Conservation (phyloP, 2,888 invertebrate genomes). For the Spodoptera picta region DNA sequence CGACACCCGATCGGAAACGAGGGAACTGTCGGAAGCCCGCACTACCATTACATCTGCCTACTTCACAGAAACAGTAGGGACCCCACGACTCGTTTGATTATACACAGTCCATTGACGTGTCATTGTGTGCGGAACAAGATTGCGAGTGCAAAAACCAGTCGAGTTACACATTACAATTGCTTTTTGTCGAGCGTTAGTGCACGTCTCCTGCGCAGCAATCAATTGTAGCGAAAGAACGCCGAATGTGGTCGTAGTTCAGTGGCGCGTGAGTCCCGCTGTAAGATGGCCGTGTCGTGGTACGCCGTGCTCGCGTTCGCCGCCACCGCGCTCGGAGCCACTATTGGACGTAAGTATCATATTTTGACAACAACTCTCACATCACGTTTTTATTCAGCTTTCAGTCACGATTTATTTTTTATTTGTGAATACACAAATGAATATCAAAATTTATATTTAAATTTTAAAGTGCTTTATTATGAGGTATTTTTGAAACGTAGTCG, state of each 20-base stretch:
- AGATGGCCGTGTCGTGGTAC: slow-evolving; percentile 82
- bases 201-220: slow-evolving; percentile 68
- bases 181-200: slow-evolving; percentile 12
- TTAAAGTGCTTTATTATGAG: too few species aligned
- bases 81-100: slow-evolving; percentile 45
- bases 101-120: slow-evolving; percentile 53
- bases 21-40: slow-evolving; percentile 77
- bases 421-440: background rate
- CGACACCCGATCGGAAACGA: slow-evolving; percentile 72
- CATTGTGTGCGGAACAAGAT: background rate
- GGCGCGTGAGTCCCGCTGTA: slow-evolving; percentile 75
- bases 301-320: slow-evolving; percentile 77
- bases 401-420: background rate
- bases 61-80: slow-evolving; percentile 36
- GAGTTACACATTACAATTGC: slow-evolving; percentile 15
- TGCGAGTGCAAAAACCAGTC: slow-evolving; percentile 7
- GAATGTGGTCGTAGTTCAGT: slow-evolving; percentile 75
- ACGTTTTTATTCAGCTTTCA: slow-evolving; percentile 7
- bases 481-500: too few species aligned
- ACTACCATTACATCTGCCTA: slow-evolving; percentile 63
- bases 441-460: too few species aligned
- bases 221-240: slow-evolving; percentile 78
- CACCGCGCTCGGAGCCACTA: slow-evolving; percentile 81
- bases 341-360: slow-evolving; percentile 77
- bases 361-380: slow-evolving; percentile 26